Conservation (phyloP, 2,113 vertebrate genomes). For the Emberiza fucata region DNA sequence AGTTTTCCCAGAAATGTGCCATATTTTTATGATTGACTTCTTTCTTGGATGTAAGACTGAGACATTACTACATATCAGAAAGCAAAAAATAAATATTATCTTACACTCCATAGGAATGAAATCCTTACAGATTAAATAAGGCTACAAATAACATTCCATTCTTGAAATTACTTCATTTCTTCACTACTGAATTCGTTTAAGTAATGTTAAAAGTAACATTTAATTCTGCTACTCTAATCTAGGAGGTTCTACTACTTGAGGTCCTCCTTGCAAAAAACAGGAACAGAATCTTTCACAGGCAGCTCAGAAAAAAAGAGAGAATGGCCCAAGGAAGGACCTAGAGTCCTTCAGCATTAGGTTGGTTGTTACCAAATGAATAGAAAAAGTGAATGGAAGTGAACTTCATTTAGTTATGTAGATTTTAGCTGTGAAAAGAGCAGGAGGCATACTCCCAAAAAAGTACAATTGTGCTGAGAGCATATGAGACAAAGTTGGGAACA, state of each 20-base stretch:
- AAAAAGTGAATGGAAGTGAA: neutral
- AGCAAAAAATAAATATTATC: neutral
- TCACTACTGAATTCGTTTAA: neutral
- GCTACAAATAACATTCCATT: neutral
- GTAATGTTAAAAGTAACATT: neutral
- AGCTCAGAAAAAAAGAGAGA: neutral
- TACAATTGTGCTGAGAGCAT: neutral
- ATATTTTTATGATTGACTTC: neutral
- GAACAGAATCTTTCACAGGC: neutral
- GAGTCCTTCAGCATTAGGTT: neutral
- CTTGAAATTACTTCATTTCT: neutral
- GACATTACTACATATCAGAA: neutral
- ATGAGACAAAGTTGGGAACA: neutral
- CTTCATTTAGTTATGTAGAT: neutral
- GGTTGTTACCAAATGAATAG: neutral
- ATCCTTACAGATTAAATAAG: neutral
- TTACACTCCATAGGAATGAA: neutral
- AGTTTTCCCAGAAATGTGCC: neutral
- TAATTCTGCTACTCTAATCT: neutral
- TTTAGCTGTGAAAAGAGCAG: neutral
- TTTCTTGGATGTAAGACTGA: neutral
- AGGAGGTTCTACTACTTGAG: neutral
- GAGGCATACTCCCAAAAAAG: neutral
- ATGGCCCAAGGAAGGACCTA: neutral
- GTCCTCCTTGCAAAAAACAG: neutral